phyloP scores from a whole-genome alignment of 2,888 invertebrate species.

The Sthenelais limicola region DNA sequence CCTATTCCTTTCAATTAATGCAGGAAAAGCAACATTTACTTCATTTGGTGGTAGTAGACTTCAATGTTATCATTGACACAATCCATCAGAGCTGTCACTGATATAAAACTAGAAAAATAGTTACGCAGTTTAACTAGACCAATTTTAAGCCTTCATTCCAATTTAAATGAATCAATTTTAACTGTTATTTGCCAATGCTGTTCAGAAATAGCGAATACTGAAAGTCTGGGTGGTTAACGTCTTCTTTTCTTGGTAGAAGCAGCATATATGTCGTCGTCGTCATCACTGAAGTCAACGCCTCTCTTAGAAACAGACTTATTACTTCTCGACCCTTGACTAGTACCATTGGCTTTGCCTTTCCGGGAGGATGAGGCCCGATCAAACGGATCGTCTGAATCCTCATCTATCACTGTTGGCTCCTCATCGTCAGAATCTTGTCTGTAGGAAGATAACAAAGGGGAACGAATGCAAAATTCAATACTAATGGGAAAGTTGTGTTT shows the following conservation, averaged over 20 bases:
- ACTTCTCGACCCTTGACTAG: background rate
- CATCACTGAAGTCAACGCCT: background rate
- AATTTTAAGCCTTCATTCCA: too few species aligned
- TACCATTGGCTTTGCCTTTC: background rate
- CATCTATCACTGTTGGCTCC: conserved; percentile 4
- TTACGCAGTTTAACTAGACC: too few species aligned
- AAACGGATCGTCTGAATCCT: conserved; percentile 17
- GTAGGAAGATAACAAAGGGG: background rate
- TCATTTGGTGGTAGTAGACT: too few species aligned
- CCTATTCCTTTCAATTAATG: too few species aligned
- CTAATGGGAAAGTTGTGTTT: too few species aligned
- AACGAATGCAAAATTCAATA: background rate
- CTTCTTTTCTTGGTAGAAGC: conserved; percentile 1
- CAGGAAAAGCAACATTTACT: too few species aligned
- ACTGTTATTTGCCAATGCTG: too few species aligned
- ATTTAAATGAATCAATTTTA: too few species aligned
- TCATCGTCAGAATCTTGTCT: conserved; percentile 27
- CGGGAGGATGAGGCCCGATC: background rate
- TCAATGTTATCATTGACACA: too few species aligned
- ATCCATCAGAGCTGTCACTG: too few species aligned
- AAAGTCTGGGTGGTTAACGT: conserved; percentile 12
- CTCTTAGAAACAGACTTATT: background rate
- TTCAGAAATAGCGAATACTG: too few species aligned
- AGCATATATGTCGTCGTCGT: conserved; percentile 12
- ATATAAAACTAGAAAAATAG: too few species aligned